Evolutionary conservation across 2,113 vertebrate species (phyloP).

Genomic region (Corythoichthys intestinalis): DNA sequence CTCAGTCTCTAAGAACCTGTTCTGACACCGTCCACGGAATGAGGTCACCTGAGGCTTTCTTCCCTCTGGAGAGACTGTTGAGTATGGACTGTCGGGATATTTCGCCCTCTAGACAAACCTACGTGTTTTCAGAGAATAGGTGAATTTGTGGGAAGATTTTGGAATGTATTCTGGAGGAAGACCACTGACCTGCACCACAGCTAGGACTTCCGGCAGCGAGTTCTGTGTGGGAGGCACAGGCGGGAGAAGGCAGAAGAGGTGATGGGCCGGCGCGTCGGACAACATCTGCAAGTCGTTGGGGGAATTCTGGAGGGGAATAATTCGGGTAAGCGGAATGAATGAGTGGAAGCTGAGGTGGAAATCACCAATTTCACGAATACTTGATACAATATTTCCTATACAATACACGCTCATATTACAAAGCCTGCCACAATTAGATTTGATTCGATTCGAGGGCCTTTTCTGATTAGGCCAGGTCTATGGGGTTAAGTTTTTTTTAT

Average conservation of each 20-base stretch:
- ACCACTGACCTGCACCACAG: conserved; percentile 85
- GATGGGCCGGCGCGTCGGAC: conserved; percentile 95
- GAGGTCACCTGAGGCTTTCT: conserved; percentile 93
- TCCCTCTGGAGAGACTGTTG: conserved; percentile 91
- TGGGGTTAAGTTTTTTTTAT: too few relatives aligned
- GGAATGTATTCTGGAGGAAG: too few relatives aligned
- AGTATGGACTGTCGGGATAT: conserved; percentile 93
- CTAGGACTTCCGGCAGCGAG: conserved; percentile 89
- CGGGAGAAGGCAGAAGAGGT: conserved; percentile 93
- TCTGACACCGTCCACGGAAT: conserved; percentile 98
- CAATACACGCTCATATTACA: too few relatives aligned
- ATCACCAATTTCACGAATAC: too few relatives aligned
- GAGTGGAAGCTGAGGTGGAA: not conserved
- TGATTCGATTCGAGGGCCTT: too few relatives aligned
- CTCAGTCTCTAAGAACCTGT: conserved; percentile 73
- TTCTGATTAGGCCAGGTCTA: too few relatives aligned
- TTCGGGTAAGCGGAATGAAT: not conserved
- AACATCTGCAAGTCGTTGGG: conserved; percentile 97
- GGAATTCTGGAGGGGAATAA: conserved; percentile 79
- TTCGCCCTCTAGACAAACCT: conserved; percentile 97
- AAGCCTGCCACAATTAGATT: too few relatives aligned
- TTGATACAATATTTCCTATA: too few relatives aligned
- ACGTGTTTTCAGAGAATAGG: not conserved
- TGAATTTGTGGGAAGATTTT: not conserved
- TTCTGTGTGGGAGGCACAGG: conserved; percentile 94